A percentile compares a stretch with the other conserved stretches of the same genome.
Evolutionary conservation across 2,888 invertebrate species (phyloP).

Genomic region (Nymphalis urticae): DNA sequence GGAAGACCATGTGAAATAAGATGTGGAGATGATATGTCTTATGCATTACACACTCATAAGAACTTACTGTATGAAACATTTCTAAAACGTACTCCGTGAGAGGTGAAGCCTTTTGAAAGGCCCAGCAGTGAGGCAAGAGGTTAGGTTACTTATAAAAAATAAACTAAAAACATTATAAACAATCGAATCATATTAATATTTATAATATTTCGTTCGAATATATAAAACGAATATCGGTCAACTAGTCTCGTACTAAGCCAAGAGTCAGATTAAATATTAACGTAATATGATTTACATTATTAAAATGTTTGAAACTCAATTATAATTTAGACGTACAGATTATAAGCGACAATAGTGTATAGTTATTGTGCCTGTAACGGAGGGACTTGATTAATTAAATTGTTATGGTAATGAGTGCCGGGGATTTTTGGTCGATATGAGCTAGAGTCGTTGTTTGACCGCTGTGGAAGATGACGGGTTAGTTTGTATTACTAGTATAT

Average conservation of each 20-base stretch:
- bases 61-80: too few relatives aligned
- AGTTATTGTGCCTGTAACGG: slow-evolving; percentile 53
- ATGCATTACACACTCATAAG: too few relatives aligned
- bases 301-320: slow-evolving; percentile 14
- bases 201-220: too few relatives aligned
- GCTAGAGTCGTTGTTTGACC: slow-evolving; percentile 32
- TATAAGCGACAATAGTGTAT: slow-evolving; percentile 38
- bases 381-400: slow-evolving; percentile 72
- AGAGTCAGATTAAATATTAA: neutral
- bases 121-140: too few relatives aligned
- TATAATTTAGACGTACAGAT: slow-evolving; percentile 28
- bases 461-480: slow-evolving; percentile 23
- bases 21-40: too few relatives aligned
- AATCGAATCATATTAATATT: too few relatives aligned
- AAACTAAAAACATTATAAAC: too few relatives aligned
- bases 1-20: too few relatives aligned
- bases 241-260: neutral
- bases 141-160: too few relatives aligned
- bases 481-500: neutral
- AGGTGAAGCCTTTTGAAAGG: too few relatives aligned
- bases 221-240: neutral
- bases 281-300: neutral
- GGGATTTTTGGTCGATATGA: slow-evolving; percentile 67
- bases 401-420: slow-evolving; percentile 67
- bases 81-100: neutral